Evolutionary conservation across 2,888 invertebrate species (phyloP), one percentile per base, ranked within the genome.

Genomic region (Sturmia bella): DNA sequence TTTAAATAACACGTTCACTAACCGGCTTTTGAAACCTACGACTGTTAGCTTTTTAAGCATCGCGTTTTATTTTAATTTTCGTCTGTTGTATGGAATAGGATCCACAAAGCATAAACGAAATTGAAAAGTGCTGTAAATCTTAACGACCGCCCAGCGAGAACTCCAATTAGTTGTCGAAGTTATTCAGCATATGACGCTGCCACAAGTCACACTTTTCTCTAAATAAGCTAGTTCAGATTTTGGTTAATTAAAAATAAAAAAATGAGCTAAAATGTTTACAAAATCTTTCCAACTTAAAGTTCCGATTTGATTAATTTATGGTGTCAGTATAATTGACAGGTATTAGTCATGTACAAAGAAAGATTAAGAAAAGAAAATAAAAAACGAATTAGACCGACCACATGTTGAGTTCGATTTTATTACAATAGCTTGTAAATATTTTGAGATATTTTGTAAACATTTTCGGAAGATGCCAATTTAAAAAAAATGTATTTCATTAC

Each of bases 131-230:
- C 79, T 83, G 84, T 84, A 84, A 83, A 80, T 83, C 84, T 84
- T 81, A 52, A 63, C 63, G 89, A 89, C 89, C 88, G 64, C 89
- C 89, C 87, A 88, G 86, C 41, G 88, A 48, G 89, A 77, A 85
- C 81, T 87, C 84, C 89, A 88, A 89, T 89, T 88, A 88, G 89
- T 88, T 88, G 88, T 87, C 78, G 83, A 83, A 63, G 78, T 82
- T 78, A 78, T 69, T 89, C 13, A 90, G 89, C 89, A 89, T 81
- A 81, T 86, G 68, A 2, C 1, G 74, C 63, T 82, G 69, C 56
- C 73, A 73, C 73, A 74, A 73, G 73, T 84, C 59, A 72, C 79
- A 80, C 73, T 74, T 68, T 77, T 70, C 48, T 32, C 32, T 7
- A 32, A 32, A 68, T 80, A 50, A 74, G 69, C 57, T 73, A 72